Conservation (phyloP, 2,113 vertebrate genomes). For the Silurus asotus region DNA sequence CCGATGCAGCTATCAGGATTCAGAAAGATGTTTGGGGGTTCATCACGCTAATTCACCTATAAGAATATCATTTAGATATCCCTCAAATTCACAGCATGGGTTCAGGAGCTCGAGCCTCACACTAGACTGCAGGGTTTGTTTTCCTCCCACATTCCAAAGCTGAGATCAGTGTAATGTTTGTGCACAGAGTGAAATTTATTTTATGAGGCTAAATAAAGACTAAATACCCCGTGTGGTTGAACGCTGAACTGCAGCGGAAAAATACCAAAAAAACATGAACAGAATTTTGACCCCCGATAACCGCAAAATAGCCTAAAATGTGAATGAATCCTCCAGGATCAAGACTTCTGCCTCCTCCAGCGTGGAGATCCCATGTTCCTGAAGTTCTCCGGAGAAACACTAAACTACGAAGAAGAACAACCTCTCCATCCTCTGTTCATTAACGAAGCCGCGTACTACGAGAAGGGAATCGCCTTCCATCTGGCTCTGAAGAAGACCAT, state of each 20-base stretch:
- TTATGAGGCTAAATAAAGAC: not conserved
- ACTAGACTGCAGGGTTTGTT: not conserved
- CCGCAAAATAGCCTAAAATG: not conserved
- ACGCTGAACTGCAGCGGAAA: not conserved
- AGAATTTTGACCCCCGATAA: not conserved
- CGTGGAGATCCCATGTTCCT: slow-evolving; percentile 69
- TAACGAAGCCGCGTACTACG: slow-evolving; percentile 77
- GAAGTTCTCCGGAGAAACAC: slow-evolving; percentile 66
- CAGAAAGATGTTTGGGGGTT: not conserved
- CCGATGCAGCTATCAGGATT: not conserved
- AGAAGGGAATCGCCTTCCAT: slow-evolving; percentile 73
- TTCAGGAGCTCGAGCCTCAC: not conserved
- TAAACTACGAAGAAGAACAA: slow-evolving; percentile 64
- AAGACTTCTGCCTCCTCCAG: slow-evolving; percentile 70
- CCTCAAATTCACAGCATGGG: not conserved
- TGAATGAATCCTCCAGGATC: slow-evolving; percentile 63
- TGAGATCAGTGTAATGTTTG: not conserved
- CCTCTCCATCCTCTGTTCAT: slow-evolving; percentile 70
- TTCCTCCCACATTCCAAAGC: not conserved
- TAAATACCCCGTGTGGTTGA: not conserved
- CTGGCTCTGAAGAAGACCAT: slow-evolving; percentile 59
- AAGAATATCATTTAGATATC: not conserved
- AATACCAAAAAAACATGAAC: not conserved
- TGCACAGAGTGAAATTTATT: not conserved
- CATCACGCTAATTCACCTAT: too few species aligned